These are phyloP conservation scores for Scarus forsteni DNA, from an alignment of 2,797 vertebrate genomes.

Conservation along the genomic window DNA sequence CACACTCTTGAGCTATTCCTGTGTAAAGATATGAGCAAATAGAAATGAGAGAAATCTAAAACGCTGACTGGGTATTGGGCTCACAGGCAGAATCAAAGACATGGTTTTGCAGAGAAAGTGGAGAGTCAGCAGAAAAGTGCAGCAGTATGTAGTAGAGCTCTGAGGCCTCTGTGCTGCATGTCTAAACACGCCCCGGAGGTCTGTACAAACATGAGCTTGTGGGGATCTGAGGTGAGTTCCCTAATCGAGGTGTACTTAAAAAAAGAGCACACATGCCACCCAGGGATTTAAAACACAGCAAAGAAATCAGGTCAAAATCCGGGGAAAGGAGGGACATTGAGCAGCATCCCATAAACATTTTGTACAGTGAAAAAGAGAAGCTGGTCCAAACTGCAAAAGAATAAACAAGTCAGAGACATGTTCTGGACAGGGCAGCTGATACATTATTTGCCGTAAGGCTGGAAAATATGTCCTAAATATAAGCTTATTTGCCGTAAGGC, in stretches of 20 bases:
- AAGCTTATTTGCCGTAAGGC: no score
- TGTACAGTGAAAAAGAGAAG: no score
- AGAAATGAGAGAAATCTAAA: slow-evolving; percentile 16
- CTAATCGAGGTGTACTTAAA: not conserved
- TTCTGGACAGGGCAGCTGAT: no score
- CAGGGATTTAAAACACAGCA: not conserved
- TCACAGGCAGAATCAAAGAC: slow-evolving; percentile 38
- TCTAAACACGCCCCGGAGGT: slow-evolving; percentile 45
- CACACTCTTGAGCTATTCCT: slow-evolving; percentile 22
- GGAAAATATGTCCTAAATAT: no score
- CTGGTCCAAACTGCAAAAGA: no score
- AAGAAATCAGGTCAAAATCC: not conserved
- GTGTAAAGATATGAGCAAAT: slow-evolving; percentile 8
- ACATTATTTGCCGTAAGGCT: no score
- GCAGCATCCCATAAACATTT: not conserved
- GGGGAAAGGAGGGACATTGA: not conserved
- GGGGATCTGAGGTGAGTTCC: not conserved
- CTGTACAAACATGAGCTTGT: not conserved
- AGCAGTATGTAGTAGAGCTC: not conserved
- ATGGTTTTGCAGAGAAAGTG: slow-evolving; percentile 25
- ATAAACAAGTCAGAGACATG: no score
- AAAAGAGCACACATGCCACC: not conserved
- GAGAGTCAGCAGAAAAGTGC: slow-evolving; percentile 53
- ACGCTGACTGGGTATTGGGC: slow-evolving; percentile 34
- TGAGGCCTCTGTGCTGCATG: slow-evolving; percentile 35